Conservation (phyloP, 2,888 invertebrate genomes). For the Xylota sylvarum region DNA sequence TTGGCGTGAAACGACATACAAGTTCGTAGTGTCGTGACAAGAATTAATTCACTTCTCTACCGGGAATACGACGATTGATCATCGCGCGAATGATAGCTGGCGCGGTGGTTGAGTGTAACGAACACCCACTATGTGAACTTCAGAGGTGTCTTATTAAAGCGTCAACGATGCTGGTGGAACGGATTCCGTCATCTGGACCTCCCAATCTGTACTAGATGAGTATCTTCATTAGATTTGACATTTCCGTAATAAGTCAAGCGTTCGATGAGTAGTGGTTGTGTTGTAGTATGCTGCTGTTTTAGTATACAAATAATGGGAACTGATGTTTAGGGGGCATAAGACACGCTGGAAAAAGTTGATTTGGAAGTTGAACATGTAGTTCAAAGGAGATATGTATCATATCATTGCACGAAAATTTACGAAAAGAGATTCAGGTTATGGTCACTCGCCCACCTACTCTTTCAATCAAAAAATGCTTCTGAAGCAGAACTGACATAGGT, state of each 20-base stretch:
- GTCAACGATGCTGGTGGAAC: constrained; percentile 8
- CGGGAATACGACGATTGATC: constrained; percentile 51
- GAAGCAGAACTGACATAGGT: no score
- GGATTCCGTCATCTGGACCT: constrained; percentile 40
- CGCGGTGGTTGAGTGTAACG: constrained; percentile 39
- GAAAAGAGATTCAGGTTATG: no score
- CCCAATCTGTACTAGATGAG: neutral
- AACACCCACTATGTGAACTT: constrained; percentile 60
- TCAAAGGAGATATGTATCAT: no score
- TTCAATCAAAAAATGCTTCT: no score
- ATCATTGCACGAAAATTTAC: no score
- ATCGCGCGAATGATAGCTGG: constrained; percentile 58
- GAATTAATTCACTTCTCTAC: constrained; percentile 68
- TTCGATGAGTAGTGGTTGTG: neutral
- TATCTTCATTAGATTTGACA: constrained; percentile 18
- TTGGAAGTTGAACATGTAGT: no score
- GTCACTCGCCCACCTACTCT: no score
- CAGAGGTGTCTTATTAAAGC: constrained; percentile 26
- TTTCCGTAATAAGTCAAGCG: neutral
- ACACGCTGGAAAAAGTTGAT: no score
- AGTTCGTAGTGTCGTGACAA: constrained; percentile 65
- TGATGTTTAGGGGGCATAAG: neutral
- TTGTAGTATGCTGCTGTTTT: neutral
- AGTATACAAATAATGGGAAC: neutral
- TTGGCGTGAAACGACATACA: constrained; percentile 63